Conservation (phyloP, 1,140 invertebrate genomes). For the Tetramorium simillimum region DNA sequence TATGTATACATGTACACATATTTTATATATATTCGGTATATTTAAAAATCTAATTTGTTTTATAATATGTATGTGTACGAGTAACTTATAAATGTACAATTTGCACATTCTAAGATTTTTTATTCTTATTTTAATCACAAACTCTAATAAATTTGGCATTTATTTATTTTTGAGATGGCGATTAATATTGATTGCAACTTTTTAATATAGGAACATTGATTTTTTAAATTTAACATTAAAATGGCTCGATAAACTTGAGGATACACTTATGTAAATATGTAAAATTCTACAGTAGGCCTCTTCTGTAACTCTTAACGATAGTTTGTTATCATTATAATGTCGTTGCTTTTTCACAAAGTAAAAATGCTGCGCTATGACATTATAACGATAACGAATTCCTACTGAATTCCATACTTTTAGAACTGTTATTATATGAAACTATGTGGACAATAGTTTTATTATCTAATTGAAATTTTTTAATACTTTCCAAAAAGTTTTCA, state of each 20-base stretch:
- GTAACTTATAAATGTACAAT: background rate
- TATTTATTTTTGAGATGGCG: background rate
- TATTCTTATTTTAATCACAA: background rate
- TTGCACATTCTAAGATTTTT: background rate
- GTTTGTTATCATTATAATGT: too few relatives aligned
- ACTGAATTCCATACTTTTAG: background rate
- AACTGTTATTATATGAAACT: background rate
- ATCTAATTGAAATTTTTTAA: background rate
- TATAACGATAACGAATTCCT: too few relatives aligned
- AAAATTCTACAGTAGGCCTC: background rate
- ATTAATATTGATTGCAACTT: background rate
- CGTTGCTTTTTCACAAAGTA: too few relatives aligned
- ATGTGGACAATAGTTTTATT: background rate
- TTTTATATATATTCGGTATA: too few relatives aligned
- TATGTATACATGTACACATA: too few relatives aligned
- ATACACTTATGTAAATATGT: background rate
- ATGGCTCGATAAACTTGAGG: background rate
- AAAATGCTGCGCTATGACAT: too few relatives aligned
- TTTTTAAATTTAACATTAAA: background rate
- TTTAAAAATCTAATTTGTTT: background rate
- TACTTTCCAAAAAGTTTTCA: background rate
- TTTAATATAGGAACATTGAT: background rate
- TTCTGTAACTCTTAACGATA: too few relatives aligned
- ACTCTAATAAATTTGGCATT: background rate
- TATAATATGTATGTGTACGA: background rate